Evolutionary conservation across 2,113 vertebrate genomes (phyloP), one percentile per base, ranked within the genome.

Genomic region (Mustela nigripes): DNA sequence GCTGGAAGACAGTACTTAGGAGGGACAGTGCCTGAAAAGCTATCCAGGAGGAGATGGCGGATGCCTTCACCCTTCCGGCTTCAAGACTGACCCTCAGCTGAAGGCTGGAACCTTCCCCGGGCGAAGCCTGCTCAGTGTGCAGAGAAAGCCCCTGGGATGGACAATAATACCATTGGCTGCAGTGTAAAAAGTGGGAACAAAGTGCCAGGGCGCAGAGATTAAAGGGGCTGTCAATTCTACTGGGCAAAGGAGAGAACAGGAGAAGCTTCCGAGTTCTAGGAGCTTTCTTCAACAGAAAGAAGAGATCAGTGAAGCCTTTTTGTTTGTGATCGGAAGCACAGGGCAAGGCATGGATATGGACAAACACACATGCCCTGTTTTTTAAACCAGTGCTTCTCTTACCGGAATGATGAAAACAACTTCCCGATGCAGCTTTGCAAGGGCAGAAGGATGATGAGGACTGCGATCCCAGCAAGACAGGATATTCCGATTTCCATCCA

Each of bases 401-500:
- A 99, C 99, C 99, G 99, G 88, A 99, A 98, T 22, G 99, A 99
- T 0, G 99, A 99, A 98, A 99, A 99, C 86, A 99, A 97, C 71
- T 99, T 99, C 33, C 99, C 99, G 26, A 99, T 98, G 94, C 99
- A 97, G 58, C 99, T 99, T 85, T 99, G 99, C 83, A 99, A 48
- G 33, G 99, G 99, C 98, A 99, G 99, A 71, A 99, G 99, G 87
- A 99, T 98, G 94, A 99, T 84, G 0, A 99, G 98, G 62, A 99
- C 98, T 4, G 98, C 99, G 99, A 99, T 99, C 60, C 99, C 99
- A 0, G 99, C 99, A 36, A 99, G 98, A 96, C 99, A 99, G 0
- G 99, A 99, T 0, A 99, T 99, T 16, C 99, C 99, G 31, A 99
- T 99, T 97, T 99, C 99, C 83, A 96, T 82, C 99, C 99, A 99